A percentile compares a stretch with the other conserved stretches of the same genome.
phyloP scores from a whole-genome alignment of 2,888 invertebrate species.

The Orchestes rusci region DNA sequence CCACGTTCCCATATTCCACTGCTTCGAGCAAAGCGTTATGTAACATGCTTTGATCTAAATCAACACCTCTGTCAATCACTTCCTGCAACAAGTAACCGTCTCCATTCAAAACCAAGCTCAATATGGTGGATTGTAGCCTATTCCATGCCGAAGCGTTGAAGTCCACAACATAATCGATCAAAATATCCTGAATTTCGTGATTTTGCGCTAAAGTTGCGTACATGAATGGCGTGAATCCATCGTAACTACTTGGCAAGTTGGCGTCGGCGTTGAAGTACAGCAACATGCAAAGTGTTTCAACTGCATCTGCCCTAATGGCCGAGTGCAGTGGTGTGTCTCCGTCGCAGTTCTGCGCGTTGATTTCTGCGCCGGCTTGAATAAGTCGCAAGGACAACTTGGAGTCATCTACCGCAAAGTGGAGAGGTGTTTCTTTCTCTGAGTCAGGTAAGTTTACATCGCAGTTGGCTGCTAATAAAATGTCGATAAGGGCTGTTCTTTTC shows the following conservation, averaged over 20 bases:
- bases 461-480: constrained; percentile 28
- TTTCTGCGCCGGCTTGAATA: constrained; percentile 31
- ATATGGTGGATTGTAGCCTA: constrained; percentile 26
- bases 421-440: constrained; percentile 28
- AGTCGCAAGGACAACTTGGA: constrained; percentile 27
- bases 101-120: constrained; percentile 28
- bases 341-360: constrained; percentile 29
- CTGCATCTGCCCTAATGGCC: constrained; percentile 24
- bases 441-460: constrained; percentile 31
- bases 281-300: constrained; percentile 33
- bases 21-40: no score
- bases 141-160: constrained; percentile 26
- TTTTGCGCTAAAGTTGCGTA: constrained; percentile 25
- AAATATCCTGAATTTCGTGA: constrained; percentile 24
- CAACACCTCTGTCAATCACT: constrained; percentile 30
- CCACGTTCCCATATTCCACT: background rate
- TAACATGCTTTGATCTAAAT: constrained; percentile 24
- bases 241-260: constrained; percentile 22
- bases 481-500: constrained; percentile 20
- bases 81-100: constrained; percentile 26
- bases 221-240: constrained; percentile 32
- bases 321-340: constrained; percentile 32
- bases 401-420: constrained; percentile 30
- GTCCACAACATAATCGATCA: constrained; percentile 31
- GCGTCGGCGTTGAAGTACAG: constrained; percentile 34